Conservation (phyloP, 2,797 vertebrate species). For the Molossus molossus region DNA sequence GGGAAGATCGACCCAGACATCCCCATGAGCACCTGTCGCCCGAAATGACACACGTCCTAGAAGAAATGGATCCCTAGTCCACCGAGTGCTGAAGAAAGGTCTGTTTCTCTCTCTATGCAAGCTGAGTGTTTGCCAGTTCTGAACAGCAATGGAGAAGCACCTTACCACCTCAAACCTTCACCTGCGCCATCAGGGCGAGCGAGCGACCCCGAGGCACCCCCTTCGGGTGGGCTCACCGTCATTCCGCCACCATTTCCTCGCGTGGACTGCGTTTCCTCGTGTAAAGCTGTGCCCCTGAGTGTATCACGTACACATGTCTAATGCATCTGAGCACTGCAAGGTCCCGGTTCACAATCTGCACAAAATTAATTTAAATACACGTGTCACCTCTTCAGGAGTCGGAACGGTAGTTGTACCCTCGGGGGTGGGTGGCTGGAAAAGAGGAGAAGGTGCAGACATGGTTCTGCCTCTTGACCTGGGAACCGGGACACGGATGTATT, state of each 20-base stretch:
- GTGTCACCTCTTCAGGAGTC: neutral
- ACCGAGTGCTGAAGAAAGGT: neutral
- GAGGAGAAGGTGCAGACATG: fast-evolving
- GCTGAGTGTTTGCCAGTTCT: conserved; percentile 24
- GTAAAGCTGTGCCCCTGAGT: neutral
- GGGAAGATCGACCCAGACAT: neutral
- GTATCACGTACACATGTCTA: neutral
- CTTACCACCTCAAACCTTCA: neutral
- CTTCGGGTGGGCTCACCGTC: neutral
- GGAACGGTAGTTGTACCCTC: neutral
- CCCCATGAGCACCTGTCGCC: no score
- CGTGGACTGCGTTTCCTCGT: neutral
- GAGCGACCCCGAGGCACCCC: neutral
- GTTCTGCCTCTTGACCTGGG: neutral
- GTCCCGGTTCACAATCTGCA: neutral
- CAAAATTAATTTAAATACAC: conserved; percentile 30
- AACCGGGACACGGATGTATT: neutral
- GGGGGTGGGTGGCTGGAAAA: neutral
- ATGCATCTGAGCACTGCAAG: neutral
- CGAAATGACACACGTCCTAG: neutral
- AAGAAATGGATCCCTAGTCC: neutral
- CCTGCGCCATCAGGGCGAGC: neutral
- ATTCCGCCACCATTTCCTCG: neutral
- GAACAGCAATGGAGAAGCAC: neutral
- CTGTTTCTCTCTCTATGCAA: conserved; percentile 1